phyloP scores from a whole-genome alignment of 1,140 invertebrate genomes.

The Whitmania pigra region DNA sequence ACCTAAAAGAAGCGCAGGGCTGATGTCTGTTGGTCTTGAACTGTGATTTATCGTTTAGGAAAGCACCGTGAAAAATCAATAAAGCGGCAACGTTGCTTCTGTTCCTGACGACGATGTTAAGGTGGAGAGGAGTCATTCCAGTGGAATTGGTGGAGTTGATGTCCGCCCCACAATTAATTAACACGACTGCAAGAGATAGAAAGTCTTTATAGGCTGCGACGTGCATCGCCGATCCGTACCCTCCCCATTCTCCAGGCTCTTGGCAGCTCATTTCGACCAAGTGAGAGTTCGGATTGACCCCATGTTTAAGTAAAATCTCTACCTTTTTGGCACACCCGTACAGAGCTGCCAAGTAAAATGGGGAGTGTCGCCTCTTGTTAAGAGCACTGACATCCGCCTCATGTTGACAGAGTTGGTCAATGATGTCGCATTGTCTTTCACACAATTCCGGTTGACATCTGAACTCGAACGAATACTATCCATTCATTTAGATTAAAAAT shows the following conservation, averaged over 20 bases:
- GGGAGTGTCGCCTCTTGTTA: constrained; percentile 20
- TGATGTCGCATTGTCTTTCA: constrained; percentile 14
- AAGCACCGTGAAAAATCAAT: constrained; percentile 23
- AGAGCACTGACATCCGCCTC: constrained; percentile 13
- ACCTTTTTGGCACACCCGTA: constrained; percentile 22
- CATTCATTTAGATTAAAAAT: too few relatives aligned
- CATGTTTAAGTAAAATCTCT: constrained; percentile 18
- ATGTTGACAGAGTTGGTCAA: constrained; percentile 17
- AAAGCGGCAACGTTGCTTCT: constrained; percentile 14
- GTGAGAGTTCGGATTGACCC: constrained; percentile 12
- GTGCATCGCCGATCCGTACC: constrained; percentile 23
- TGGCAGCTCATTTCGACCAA: neutral
- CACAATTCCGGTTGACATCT: constrained; percentile 17
- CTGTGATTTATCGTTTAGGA: neutral
- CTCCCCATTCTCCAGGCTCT: constrained; percentile 5
- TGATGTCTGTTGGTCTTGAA: neutral
- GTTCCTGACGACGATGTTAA: constrained; percentile 19
- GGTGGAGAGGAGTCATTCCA: constrained; percentile 18
- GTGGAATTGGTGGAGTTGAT: constrained; percentile 12
- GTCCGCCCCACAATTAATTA: constrained; percentile 19
- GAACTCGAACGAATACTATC: neutral
- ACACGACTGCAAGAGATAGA: constrained; percentile 9
- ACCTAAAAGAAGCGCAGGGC: neutral
- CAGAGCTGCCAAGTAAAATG: constrained; percentile 21
- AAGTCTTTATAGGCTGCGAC: constrained; percentile 22